Base-by-base conservation (phyloP, 2,888 invertebrate species). In the Sphinx pinastri region DNA sequence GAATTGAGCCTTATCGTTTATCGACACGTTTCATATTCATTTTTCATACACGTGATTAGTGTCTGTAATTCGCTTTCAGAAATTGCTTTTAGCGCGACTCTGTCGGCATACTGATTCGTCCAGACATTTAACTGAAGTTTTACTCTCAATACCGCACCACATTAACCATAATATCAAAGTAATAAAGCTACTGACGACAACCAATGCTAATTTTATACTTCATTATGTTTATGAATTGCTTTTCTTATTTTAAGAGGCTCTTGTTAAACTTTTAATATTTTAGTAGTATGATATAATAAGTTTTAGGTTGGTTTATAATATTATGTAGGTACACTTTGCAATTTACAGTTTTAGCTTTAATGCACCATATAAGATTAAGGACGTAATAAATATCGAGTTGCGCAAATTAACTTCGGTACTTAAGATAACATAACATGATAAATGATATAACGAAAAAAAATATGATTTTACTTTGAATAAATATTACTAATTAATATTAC, bases 1-100 rank as follows among this genome's bases (percentile, higher is more conserved):
- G 38, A 38, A 38, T 38, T 5, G 8, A 38, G 6, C 38, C 38
- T 63, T 49, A 63, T 63, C 63, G 63, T 63, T 63, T 19, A 63
- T 63, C 63, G 49, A 49, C 63, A 49, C 47, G 47, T 63, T 63
- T 63, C 63, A 63, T 63, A 63, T 63, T 49, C 63, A 63, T 63
- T 63, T 63, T 63, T 63, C 60, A 63, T 63, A 49, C 63, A 63
- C 63, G 63, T 63, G 63, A 63, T 63, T 63, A 63, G 63, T 63
- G 47, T 63, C 49, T 63, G 47, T 47, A 63, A 63, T 63, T 45
- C 47, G 60, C 60, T 63, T 63, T 63, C 47, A 63, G 60, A 63
- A 63, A 63, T 63, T 63, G 63, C 63, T 63, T 63, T 63, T 63
- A 49, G 49, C 47, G 49, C 19, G 47, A 63, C 63, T 49, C 47